Evolutionary conservation across 2,113 vertebrate genomes (phyloP), one percentile per base, ranked within the genome.

Genomic region (Protobothrops flavoviridis): DNA sequence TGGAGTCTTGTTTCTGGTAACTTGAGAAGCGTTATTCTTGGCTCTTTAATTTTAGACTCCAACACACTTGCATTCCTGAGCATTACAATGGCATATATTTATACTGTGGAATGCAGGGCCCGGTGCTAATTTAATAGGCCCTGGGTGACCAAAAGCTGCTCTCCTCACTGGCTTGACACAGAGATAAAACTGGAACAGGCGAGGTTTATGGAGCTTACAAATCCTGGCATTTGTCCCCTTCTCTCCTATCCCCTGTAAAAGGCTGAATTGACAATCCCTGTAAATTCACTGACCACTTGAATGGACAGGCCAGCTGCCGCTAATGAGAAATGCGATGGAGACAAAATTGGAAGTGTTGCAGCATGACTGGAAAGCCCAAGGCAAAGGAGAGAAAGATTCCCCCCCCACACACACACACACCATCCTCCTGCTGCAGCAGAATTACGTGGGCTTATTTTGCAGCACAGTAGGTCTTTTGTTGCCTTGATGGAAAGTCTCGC

Each of bases 1-100:
- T 96, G 97, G 96, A 39, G 96, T 95, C 96, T 97, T 97, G 97
- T 97, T 97, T 96, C 97, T 96, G 95, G 97, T 97, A 97, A 97
- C 96, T 95, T 85, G 97, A 97, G 97, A 90, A 94, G 96, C 96
- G 94, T 94, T 45, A 45, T 43, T 81, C 95, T 94, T 95, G 1
- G 95, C 96, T 93, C 97, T 97, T 97, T 97, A 97, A 97, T 97
- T 97, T 97, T 97, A 96, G 96, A 81, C 96, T 94, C 96, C 96
- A 95, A 87, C 94, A 93, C 93, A 56, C 96, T 96, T 52, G 91
- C 97, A 97, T 97, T 97, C 97, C 97, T 97, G 93, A 96, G 97
- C 94, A 26, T 96, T 61, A 97, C 97, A 97, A 97, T 96, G 96
- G 96, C 95, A 95, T 96, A 97, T 97, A 97, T 97, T 97, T 97